phyloP scores from a whole-genome alignment of 2,113 vertebrate species.

The Caranx melampygus region DNA sequence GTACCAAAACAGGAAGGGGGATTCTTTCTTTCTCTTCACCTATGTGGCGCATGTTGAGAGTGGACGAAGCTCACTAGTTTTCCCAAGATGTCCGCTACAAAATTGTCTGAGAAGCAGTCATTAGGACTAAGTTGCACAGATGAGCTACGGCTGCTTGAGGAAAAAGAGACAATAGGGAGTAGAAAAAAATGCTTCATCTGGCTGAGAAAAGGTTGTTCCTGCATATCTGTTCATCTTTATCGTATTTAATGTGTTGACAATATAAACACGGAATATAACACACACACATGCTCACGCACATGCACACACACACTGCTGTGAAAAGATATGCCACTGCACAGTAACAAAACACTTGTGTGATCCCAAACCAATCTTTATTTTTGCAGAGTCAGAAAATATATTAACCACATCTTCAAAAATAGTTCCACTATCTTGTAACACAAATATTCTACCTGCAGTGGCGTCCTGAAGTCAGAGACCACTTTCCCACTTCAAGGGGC shows the following conservation, averaged over 20 bases:
- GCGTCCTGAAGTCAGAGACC: too few species aligned
- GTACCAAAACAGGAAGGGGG: constrained; percentile 70
- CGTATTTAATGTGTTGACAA: constrained; percentile 26
- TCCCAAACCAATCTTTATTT: constrained; percentile 57
- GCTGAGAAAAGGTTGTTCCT: background rate
- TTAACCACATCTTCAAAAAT: constrained; percentile 46
- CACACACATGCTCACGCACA: constrained; percentile 2
- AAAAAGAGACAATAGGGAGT: background rate
- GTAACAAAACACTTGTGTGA: constrained; percentile 10
- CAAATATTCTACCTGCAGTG: constrained; percentile 3
- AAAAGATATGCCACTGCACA: background rate
- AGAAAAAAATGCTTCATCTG: background rate
- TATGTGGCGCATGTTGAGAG: background rate
- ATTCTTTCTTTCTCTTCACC: constrained; percentile 18
- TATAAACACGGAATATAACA: constrained; percentile 40
- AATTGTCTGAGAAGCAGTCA: background rate
- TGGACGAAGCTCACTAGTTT: background rate
- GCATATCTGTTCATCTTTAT: constrained; percentile 38
- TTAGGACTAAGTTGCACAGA: background rate
- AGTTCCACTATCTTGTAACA: constrained; percentile 24
- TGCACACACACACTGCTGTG: background rate
- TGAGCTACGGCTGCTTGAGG: too few species aligned
- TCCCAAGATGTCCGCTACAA: background rate
- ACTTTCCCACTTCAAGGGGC: too few species aligned
- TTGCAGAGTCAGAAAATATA: constrained; percentile 58